phyloP scores from a whole-genome alignment of 2,888 invertebrate species.

The Ectropis crepuscularia region DNA sequence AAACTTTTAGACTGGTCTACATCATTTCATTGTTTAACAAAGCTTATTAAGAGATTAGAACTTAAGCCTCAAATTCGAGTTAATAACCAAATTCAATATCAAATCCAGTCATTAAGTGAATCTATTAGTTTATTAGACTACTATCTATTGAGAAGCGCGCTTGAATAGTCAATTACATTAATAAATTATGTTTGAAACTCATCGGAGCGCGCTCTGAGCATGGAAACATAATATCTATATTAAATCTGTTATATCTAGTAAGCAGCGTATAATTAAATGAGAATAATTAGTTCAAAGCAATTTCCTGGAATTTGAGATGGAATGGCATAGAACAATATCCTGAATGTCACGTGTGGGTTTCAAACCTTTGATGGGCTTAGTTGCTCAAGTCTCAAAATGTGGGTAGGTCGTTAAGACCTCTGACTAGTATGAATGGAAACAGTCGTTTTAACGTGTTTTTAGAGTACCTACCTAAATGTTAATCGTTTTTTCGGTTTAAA shows the following conservation, averaged over 20 bases:
- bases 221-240: conserved; percentile 7
- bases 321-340: neutral
- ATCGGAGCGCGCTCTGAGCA: conserved; percentile 37
- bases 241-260: conserved; percentile 1
- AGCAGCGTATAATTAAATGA: conserved; percentile 1
- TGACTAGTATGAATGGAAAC: too few relatives aligned
- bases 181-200: conserved; percentile 44
- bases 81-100: conserved; percentile 46
- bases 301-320: conserved; percentile 1
- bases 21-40: too few relatives aligned
- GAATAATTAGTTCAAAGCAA: conserved; percentile 9
- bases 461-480: too few relatives aligned
- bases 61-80: conserved; percentile 33
- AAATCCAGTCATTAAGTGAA: conserved; percentile 50
- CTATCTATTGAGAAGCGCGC: conserved; percentile 51
- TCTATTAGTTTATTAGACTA: conserved; percentile 55
- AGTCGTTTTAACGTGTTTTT: too few relatives aligned
- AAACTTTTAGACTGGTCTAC: neutral
- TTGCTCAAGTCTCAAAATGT: neutral
- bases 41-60: conserved; percentile 2
- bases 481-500: too few relatives aligned
- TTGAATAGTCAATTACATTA: conserved; percentile 54
- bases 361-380: neutral
- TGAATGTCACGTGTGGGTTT: neutral
- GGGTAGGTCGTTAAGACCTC: too few relatives aligned